phyloP scores from a whole-genome alignment of 1,140 invertebrate genomes.

The Drosophila parabipectinata region DNA sequence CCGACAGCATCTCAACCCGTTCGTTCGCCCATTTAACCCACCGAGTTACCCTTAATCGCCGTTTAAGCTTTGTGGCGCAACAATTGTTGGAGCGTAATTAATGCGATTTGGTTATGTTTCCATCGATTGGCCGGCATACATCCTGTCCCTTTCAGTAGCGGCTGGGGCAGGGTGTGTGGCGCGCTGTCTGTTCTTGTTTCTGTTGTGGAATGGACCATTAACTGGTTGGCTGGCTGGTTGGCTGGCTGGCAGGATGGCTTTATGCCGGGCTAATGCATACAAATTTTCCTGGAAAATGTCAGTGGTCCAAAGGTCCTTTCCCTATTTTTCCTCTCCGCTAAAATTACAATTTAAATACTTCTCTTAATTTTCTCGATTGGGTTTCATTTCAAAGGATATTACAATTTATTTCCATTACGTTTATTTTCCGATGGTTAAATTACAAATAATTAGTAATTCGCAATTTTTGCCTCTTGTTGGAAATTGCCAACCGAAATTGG shows the following conservation, averaged over 20 bases:
- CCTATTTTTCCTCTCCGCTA: constrained; percentile 9
- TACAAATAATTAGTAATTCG: constrained; percentile 15
- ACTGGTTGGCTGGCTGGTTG: constrained; percentile 43
- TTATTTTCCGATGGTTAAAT: constrained; percentile 8
- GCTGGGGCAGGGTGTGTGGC: not conserved
- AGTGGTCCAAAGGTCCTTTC: constrained; percentile 27
- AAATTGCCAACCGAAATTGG: not conserved
- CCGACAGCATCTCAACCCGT: not conserved
- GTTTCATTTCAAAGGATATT: not conserved
- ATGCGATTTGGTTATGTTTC: constrained; percentile 77
- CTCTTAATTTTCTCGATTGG: not conserved
- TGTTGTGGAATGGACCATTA: constrained; percentile 32
- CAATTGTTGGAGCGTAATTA: constrained; percentile 80
- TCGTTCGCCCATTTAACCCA: constrained; percentile 1
- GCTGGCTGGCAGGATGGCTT: constrained; percentile 48
- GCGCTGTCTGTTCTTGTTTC: constrained; percentile 21
- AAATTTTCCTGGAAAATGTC: constrained; percentile 53
- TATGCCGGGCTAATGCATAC: constrained; percentile 54
- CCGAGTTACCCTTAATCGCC: constrained; percentile 60
- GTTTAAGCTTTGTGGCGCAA: constrained; percentile 80
- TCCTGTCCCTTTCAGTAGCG: constrained; percentile 18
- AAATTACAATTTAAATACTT: not conserved
- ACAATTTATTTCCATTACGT: constrained; percentile 9
- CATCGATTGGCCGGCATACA: constrained; percentile 66
- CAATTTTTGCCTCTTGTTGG: not conserved